Evolutionary conservation across 1,140 invertebrate genomes (phyloP), one percentile per base, ranked within the genome.

Genomic region (Psilanteris sp.): DNA sequence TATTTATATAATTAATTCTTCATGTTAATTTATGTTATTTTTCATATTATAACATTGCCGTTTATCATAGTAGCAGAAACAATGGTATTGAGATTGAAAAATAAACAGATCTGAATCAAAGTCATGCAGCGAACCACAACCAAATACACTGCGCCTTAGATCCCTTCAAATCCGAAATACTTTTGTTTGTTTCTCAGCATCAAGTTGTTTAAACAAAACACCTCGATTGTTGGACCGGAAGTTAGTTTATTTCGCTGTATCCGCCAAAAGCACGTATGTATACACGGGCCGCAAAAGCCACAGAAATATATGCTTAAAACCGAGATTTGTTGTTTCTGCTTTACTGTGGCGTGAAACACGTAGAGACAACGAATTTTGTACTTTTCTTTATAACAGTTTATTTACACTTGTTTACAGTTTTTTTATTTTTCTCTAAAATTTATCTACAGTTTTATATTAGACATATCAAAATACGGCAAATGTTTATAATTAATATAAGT

Each of bases 261-360:
- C 55, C 55, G 37, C 46, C 64, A 50, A 57, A 59, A 70, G 22
- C 67, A 61, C 46, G 61, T 72, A 50, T 72, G 46, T 62, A 32
- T 43, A 62, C 32, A 36, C 39, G 36, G 27, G 16, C 22, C 29
- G 13, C 16, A 66, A 27, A 46, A 52, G 37, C 15, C 43, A 37
- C 36, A 26, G 44, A 39, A 66, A 46, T 39, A 67, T 71, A 61
- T 41, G 64, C 36, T 57, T 67, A 48, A 71, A 62, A 70, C 2
- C 22, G 18, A 46, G 72, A 75, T 79, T 79, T 72, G 77, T 52
- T 59, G 44, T 78, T 78, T 78, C 71, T 59, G 62, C 70, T 64
- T 39, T 52, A 46, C 59, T 26, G 52, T 48, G 66, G 77, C 43
- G 66, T 59, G 54, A 62, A 64, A 32, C 20, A 27, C 26, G 39